phyloP scores from a whole-genome alignment of 2,113 vertebrate species.

The Chrysemys picta region DNA sequence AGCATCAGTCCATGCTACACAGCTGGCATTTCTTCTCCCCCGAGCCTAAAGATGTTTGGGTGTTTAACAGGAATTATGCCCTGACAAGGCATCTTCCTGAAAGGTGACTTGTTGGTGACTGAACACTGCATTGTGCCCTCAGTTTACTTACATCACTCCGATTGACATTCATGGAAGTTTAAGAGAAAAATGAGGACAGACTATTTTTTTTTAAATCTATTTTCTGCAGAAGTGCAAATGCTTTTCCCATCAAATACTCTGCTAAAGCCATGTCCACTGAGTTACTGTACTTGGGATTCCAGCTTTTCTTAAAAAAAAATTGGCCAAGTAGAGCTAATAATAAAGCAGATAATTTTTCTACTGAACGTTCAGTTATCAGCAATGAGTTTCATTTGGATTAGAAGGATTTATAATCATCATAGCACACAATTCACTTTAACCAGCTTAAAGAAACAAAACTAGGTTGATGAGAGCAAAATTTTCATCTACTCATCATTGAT shows the following conservation, averaged over 20 bases:
- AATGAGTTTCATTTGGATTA: neutral
- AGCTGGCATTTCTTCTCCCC: neutral
- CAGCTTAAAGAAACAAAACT: constrained; percentile 3
- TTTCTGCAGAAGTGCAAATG: neutral
- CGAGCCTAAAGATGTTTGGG: neutral
- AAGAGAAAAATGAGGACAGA: neutral
- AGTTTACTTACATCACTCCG: neutral
- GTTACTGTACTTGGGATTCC: neutral
- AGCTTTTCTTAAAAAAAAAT: neutral
- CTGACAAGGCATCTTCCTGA: neutral
- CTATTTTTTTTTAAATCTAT: neutral
- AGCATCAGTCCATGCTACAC: neutral
- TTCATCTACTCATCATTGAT: neutral
- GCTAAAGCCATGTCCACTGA: neutral
- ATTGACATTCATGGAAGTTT: neutral
- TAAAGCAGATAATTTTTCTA: neutral
- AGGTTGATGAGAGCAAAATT: neutral
- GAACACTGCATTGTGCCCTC: rapidly evolving
- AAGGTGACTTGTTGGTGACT: neutral
- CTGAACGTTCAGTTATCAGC: neutral
- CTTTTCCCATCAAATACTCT: neutral
- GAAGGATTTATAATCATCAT: neutral
- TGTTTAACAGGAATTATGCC: neutral
- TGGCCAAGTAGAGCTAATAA: neutral
- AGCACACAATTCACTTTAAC: neutral